A percentile compares a stretch with the other conserved stretches of the same genome.
Evolutionary conservation across 1,140 invertebrate species (phyloP).

Genomic region (Papilio machaon): DNA sequence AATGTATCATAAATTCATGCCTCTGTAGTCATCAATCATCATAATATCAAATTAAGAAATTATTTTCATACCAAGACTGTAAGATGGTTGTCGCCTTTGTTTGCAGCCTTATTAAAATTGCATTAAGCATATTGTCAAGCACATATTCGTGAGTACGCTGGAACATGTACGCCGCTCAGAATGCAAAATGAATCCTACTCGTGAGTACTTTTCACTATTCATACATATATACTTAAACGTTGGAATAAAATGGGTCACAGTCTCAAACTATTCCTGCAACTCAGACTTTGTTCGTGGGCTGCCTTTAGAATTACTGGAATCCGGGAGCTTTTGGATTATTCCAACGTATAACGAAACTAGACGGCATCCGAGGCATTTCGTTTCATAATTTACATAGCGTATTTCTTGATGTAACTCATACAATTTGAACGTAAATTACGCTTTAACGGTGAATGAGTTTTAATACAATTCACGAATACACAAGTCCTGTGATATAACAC

Average conservation of each 20-base stretch:
- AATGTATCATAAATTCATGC: too few species aligned
- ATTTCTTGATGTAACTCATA: neutral
- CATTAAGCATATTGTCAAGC: slow-evolving; percentile 18
- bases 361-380: neutral
- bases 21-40: neutral
- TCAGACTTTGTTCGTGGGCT: neutral
- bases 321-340: neutral
- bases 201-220: slow-evolving; percentile 14
- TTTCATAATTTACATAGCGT: neutral
- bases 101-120: slow-evolving; percentile 27
- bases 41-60: neutral
- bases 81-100: neutral
- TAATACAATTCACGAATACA: neutral
- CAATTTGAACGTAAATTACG: neutral
- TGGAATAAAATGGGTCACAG: neutral
- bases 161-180: slow-evolving; percentile 18
- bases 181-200: slow-evolving; percentile 14
- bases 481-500: neutral
- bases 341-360: neutral
- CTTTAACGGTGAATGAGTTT: neutral
- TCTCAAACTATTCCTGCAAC: slow-evolving; percentile 3
- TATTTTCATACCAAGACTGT: neutral
- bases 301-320: neutral
- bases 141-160: slow-evolving; percentile 24
- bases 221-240: slow-evolving; percentile 28